Percentiles rank a stretch among this genome's conserved stretches.
Evolutionary conservation across 2,113 vertebrate species (phyloP).

Genomic region (Ibidorhyncha struthersii): DNA sequence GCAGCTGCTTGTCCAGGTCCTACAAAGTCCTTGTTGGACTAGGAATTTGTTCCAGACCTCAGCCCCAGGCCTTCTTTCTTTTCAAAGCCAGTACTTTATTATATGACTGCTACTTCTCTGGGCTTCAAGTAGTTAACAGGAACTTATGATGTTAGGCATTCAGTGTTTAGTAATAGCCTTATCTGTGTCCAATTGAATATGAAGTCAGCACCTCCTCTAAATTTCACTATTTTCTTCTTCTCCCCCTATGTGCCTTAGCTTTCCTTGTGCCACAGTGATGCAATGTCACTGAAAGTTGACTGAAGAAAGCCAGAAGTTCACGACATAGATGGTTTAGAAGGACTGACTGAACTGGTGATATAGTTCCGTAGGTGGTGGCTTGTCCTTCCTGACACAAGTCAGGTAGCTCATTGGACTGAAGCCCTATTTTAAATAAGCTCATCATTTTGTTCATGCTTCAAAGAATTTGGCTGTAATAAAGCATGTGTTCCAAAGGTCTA

Average conservation of each 20-base stretch:
- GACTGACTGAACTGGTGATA: neutral
- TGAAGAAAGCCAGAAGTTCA: neutral
- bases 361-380: neutral
- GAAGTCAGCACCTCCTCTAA: neutral
- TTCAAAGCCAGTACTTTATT: neutral
- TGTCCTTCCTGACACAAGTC: slow-evolving; percentile 21
- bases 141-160: neutral
- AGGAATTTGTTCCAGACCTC: slow-evolving; percentile 15
- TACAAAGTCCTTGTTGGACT: neutral
- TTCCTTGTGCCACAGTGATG: neutral
- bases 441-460: slow-evolving; percentile 50
- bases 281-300: neutral
- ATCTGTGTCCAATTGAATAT: neutral
- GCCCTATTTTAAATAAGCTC: slow-evolving; percentile 55
- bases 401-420: neutral
- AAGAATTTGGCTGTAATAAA: slow-evolving; percentile 53
- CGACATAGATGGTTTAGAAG: neutral
- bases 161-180: neutral
- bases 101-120: neutral
- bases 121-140: neutral
- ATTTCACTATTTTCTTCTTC: neutral
- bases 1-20: slow-evolving; percentile 18
- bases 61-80: neutral
- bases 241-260: neutral
- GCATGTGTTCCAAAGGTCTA: slow-evolving; percentile 55